Base-by-base conservation (phyloP, 2,888 invertebrate genomes). In the Lycia hirtaria region DNA sequence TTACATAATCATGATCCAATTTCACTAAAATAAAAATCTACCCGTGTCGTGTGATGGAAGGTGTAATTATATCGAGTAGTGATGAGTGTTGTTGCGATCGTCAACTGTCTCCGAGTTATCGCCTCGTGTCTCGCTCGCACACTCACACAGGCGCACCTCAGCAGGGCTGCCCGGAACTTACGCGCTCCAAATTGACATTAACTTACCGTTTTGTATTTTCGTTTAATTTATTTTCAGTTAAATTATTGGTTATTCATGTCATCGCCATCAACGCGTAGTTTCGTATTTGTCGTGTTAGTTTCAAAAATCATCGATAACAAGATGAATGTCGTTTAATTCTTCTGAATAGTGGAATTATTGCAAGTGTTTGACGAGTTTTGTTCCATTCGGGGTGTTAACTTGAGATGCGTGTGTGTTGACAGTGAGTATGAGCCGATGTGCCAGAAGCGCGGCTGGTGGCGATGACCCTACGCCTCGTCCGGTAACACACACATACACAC, bases 341-440 rank as follows among this genome's bases (percentile, higher is more conserved):
- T n/a, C n/a, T 1, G 33, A 17, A 37, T 45, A 47, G 38, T 32
- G 1, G 12, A 14, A 17, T 38, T 15, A 7, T 33, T 41, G 7
- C 32, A 54, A 51, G 50, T 44, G 38, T 57, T 40, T 30, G 3
- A 19, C 22, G 28, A 33, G 20, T 49, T 43, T 20, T 50, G 51
- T 55, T 32, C 19, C 43, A 50, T 19, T 41, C 52, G 61, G 61
- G 55, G 52, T 67, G 61, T 60, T 52, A 44, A 50, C 50, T 12
- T 17, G 45, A 19, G 19, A 2, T 30, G 57, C 41, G 68, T 56
- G 75, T 80, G 76, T 86, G 78, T 85, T 71, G 78, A 79, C 88
- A 89, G 89, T 79, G 84, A 81, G 81, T 84, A 85, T 81, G 87
- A 78, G 85, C 85, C 86, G 82, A 81, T 85, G 84, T 62, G 82